A percentile compares a stretch with the other conserved stretches of the same genome.
These are phyloP conservation scores for Trilocha varians DNA, from an alignment of 2,888 invertebrate species.

Conservation along the genomic window DNA sequence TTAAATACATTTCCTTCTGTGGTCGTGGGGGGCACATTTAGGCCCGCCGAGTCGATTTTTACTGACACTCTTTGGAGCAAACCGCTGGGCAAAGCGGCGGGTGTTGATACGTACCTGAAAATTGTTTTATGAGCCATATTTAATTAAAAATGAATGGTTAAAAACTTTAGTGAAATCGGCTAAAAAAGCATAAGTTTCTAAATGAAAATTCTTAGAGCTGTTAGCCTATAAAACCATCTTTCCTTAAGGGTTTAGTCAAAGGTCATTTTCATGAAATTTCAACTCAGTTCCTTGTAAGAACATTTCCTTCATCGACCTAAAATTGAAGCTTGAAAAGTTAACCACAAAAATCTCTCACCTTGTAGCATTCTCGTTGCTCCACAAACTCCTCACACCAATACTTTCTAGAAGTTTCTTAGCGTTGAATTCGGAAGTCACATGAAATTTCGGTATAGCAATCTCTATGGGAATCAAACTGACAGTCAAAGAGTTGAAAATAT, in stretches of 20 bases:
- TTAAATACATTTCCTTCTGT: not conserved
- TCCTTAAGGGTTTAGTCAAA: too few species aligned
- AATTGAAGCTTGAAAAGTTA: too few species aligned
- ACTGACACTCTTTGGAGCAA: conserved; percentile 6
- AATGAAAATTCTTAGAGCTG: too few species aligned
- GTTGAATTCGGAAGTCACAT: conserved; percentile 21
- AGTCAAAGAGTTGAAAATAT: conserved; percentile 18
- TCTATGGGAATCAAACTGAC: conserved; percentile 24
- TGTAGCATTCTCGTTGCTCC: conserved; percentile 21
- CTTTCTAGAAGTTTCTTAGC: conserved; percentile 18
- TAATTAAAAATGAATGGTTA: too few species aligned
- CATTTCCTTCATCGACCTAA: too few species aligned
- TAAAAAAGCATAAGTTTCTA: too few species aligned
- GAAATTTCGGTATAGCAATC: conserved; percentile 25
- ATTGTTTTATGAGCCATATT: too few species aligned
- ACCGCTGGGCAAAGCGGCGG: conserved; percentile 17
- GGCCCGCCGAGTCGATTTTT: not conserved
- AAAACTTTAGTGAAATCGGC: too few species aligned
- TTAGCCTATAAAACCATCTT: too few species aligned
- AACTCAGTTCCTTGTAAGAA: too few species aligned
- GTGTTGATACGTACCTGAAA: conserved; percentile 18
- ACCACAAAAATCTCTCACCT: too few species aligned
- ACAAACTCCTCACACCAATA: conserved; percentile 18
- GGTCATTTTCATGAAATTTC: too few species aligned
- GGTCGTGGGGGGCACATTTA: not conserved